Conservation (phyloP, 23 tunicate species). For the Trididemnum nubilum region DNA sequence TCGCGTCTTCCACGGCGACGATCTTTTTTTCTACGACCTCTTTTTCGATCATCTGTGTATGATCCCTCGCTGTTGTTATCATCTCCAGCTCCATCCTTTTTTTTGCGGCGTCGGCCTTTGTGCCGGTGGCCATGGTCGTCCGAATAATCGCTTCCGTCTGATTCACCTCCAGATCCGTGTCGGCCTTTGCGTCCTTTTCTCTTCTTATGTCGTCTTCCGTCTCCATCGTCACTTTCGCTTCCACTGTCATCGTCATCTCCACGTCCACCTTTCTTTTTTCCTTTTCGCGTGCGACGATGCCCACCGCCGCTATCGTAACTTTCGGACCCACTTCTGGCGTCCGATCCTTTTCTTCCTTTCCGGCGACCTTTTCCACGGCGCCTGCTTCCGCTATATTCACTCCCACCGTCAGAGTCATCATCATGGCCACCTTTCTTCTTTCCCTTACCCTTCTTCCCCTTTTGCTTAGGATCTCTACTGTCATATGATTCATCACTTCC, state of each 20-base stretch:
- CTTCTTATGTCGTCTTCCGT: slow-evolving; percentile 10
- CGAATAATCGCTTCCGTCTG: slow-evolving; percentile 14
- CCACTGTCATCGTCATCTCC: slow-evolving; percentile 34
- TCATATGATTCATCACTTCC: slow-evolving; percentile 51
- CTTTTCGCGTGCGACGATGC: slow-evolving; percentile 32
- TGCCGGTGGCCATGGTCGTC: slow-evolving; percentile 10
- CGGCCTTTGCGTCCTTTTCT: slow-evolving; percentile 20
- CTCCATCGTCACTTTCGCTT: slow-evolving; percentile 24
- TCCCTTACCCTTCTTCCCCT: slow-evolving; percentile 39
- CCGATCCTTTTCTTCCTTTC: slow-evolving; percentile 37
- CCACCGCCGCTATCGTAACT: slow-evolving; percentile 22
- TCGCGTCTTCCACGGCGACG: slow-evolving; percentile 36
- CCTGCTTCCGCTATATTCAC: slow-evolving; percentile 31
- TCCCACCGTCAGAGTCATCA: slow-evolving; percentile 30
- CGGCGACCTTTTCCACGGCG: slow-evolving; percentile 50
- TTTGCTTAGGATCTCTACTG: slow-evolving; percentile 30
- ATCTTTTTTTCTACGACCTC: slow-evolving; percentile 29
- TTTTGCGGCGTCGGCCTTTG: not conserved
- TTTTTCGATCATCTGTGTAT: slow-evolving; percentile 23
- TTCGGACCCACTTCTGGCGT: slow-evolving; percentile 25
- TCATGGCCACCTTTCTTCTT: slow-evolving; percentile 18
- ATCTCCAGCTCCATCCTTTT: slow-evolving; percentile 20
- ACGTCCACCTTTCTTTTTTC: slow-evolving; percentile 17
- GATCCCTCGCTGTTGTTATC: slow-evolving; percentile 39
- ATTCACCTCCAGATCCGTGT: slow-evolving; percentile 9